phyloP scores from a whole-genome alignment of 2,113 vertebrate species.

The Hypomesus transpacificus region DNA sequence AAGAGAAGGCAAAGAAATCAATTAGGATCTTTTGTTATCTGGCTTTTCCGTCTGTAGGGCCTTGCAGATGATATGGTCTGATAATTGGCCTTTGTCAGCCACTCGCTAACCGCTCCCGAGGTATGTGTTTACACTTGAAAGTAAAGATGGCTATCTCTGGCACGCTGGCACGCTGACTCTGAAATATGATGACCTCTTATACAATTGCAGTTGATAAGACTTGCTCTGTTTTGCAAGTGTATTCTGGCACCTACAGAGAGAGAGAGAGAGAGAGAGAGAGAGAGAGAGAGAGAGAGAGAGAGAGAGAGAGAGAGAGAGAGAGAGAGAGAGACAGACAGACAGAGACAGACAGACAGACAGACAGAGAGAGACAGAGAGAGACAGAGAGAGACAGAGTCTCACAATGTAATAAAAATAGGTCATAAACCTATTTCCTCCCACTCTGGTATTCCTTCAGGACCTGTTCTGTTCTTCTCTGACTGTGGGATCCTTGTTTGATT shows the following conservation, averaged over 20 bases:
- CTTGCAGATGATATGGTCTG: slow-evolving; percentile 15
- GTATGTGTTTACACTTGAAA: slow-evolving; percentile 18
- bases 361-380: background rate
- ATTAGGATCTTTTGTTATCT: slow-evolving; percentile 15
- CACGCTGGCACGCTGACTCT: background rate
- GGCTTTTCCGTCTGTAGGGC: slow-evolving; percentile 5
- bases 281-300: background rate
- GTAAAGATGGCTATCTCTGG: slow-evolving; percentile 10
- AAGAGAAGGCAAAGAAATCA: slow-evolving; percentile 19
- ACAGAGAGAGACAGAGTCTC: background rate
- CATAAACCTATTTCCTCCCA: slow-evolving; percentile 7
- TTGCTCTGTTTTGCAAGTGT: background rate
- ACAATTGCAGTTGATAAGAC: slow-evolving; percentile 1
- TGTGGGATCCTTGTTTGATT: background rate
- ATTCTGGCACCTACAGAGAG: slow-evolving; percentile 11
- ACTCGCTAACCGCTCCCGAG: background rate
- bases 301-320: background rate
- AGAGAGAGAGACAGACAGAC: background rate
- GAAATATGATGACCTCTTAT: slow-evolving; percentile 4
- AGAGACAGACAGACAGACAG: background rate
- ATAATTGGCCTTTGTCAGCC: slow-evolving; percentile 4
- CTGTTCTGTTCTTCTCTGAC: background rate
- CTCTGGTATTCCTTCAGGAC: slow-evolving; percentile 10
- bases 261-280: background rate
- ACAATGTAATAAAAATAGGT: slow-evolving; percentile 18